Evolutionary conservation across 2,797 vertebrate genomes (phyloP).

Genomic region (Acestrorhynchus altus): DNA sequence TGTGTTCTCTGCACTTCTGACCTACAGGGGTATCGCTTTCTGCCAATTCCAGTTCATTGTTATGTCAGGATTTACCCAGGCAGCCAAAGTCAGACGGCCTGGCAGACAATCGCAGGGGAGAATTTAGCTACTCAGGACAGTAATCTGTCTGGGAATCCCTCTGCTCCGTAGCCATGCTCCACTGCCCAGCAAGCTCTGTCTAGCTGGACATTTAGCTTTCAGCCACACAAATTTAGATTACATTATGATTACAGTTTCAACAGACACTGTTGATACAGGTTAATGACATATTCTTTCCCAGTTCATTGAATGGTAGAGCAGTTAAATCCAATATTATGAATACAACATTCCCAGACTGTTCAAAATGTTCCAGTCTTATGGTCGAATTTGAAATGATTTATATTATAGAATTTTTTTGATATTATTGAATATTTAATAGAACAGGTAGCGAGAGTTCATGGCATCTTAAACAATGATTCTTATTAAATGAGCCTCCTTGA

Average conservation of each 20-base stretch:
- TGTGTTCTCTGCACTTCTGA: slow-evolving; percentile 10
- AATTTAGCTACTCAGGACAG: slow-evolving; percentile 65
- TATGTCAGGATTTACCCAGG: slow-evolving; percentile 54
- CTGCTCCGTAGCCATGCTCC: slow-evolving; percentile 60
- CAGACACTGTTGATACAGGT: background rate
- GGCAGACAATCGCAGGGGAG: slow-evolving; percentile 64
- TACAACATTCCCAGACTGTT: background rate
- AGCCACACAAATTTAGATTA: background rate
- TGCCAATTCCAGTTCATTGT: slow-evolving; percentile 47
- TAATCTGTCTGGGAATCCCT: slow-evolving; percentile 66
- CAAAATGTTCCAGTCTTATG: background rate
- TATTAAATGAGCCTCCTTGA: no score
- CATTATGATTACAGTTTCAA: background rate
- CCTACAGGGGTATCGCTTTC: slow-evolving; percentile 23
- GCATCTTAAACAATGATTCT: no score
- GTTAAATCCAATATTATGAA: background rate
- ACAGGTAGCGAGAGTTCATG: no score
- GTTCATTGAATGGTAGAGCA: background rate
- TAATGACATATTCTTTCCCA: background rate
- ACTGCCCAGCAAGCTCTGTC: slow-evolving; percentile 56
- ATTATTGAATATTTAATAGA: no score
- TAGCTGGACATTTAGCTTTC: slow-evolving; percentile 17
- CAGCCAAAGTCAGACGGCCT: slow-evolving; percentile 53
- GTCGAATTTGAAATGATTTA: background rate
- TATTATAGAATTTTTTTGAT: background rate